Evolutionary conservation across 2,113 vertebrate species (phyloP), one percentile per base, ranked within the genome.

Genomic region (Romanogobio albipinnatus): DNA sequence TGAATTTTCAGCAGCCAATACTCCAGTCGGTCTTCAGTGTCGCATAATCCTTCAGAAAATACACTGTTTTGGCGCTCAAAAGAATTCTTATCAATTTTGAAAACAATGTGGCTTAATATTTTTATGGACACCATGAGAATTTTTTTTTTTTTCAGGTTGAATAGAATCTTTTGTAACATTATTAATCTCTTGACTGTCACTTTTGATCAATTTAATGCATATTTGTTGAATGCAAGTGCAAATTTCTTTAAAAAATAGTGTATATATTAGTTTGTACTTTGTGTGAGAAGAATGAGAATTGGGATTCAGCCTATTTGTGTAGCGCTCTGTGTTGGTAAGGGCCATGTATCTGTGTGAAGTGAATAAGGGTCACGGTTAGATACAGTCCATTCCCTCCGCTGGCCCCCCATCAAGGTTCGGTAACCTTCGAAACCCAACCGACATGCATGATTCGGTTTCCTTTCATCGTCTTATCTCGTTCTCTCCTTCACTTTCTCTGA

Each of bases 391-490:
- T 51, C 24, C 59, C 24, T 66, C 2, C 43, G 1, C 14, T 45
- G 43, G 43, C 24, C 45, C 36, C 36, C n/a, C 9, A 3, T 80
- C 15, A 80, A 80, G 22, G 77, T 64, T 43, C 43, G 4, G 15
- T 51, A 81, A 49, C 78, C 78, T 81, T 24, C 24, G 43, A 66
- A 81, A 81, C 61, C 13, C 19, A 10, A n/a, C 77, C 24, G 13
- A 62, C 77, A 49, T 80, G 77, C 59, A 8, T 47, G 77, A 80
- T 47, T 80, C 13, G 14, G 53, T 79, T 79, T 80, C 77, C 59
- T 15, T 80, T 80, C 39, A 66, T 51, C 45, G 15, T 53, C 64
- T 70, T 51, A 56, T 71, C 61, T 81, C n/a, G 7, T 29, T 24
- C 49, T 51, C 64, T 36, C 6, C 19, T 39, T 33, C 26, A 15